Evolutionary conservation across 2,113 vertebrate genomes (phyloP).

Genomic region (Hydrochoerus hydrochaeris): DNA sequence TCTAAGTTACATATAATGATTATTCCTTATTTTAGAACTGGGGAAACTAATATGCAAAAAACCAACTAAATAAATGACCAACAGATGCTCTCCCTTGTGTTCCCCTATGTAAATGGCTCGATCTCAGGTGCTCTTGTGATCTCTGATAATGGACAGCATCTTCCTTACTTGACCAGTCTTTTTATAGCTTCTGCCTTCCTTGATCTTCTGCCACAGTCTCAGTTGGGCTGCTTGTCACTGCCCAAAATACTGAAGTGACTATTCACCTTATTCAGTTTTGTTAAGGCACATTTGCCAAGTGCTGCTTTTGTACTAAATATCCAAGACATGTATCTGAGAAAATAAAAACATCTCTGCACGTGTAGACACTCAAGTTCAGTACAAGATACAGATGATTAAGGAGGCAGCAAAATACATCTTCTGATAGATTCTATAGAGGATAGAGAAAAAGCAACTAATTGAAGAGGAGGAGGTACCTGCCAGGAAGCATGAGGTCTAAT

Average conservation of each 20-base stretch:
- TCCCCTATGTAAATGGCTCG: not conserved
- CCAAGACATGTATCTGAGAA: not conserved
- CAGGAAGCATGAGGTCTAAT: not conserved
- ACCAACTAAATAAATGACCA: not conserved
- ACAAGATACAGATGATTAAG: not conserved
- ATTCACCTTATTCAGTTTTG: not conserved
- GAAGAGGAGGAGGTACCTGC: not conserved
- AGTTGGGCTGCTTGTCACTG: not conserved
- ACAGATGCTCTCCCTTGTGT: too few species aligned
- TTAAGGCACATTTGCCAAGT: not conserved
- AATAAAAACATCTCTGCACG: not conserved
- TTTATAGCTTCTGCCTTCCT: not conserved
- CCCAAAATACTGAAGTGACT: not conserved
- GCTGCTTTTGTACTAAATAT: not conserved
- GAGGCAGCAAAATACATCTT: too few species aligned
- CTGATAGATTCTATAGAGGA: not conserved
- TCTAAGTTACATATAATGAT: not conserved
- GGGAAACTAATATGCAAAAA: not conserved
- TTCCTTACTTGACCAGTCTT: not conserved
- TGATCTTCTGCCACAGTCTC: not conserved
- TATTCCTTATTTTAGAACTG: not conserved
- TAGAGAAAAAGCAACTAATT: not conserved
- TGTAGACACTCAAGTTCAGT: not conserved
- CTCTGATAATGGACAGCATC: not conserved
- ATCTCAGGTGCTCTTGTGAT: fast-evolving